Percentiles rank a stretch among this genome's conserved stretches.
phyloP scores from a whole-genome alignment of 2,113 vertebrate genomes.

The Brachionichthys hirsutus region DNA sequence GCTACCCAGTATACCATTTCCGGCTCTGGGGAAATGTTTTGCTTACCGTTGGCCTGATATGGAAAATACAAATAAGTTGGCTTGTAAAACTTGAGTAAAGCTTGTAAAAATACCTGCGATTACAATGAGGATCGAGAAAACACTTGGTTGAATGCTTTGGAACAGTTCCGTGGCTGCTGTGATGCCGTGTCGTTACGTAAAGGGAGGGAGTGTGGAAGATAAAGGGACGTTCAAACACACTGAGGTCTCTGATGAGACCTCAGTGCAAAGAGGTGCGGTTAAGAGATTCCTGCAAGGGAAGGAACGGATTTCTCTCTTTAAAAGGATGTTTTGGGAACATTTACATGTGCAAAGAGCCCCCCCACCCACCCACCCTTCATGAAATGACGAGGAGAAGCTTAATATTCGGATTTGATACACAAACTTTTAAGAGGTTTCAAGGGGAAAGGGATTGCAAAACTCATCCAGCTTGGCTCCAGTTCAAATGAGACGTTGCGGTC shows the following conservation, averaged over 20 bases:
- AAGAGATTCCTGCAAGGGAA: constrained; percentile 33
- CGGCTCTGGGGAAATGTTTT: constrained; percentile 69
- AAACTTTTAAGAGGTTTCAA: constrained; percentile 5
- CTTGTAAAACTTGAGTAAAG: constrained; percentile 32
- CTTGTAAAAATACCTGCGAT: constrained; percentile 29
- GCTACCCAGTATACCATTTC: constrained; percentile 68
- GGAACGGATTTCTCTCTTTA: constrained; percentile 13
- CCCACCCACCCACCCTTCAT: too few species aligned
- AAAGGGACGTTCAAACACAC: constrained; percentile 32
- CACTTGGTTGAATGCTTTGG: constrained; percentile 6
- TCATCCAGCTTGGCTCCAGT: constrained; percentile 17
- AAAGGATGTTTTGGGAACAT: constrained; percentile 3
- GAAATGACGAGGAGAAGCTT: constrained; percentile 1
- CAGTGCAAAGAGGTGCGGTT: constrained; percentile 47
- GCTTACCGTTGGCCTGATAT: constrained; percentile 56
- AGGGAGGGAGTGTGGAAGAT: constrained; percentile 16
- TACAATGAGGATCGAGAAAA: constrained; percentile 21
- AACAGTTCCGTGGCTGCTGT: constrained; percentile 22
- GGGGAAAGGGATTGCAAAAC: constrained; percentile 4
- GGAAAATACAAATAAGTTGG: constrained; percentile 52
- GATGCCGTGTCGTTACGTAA: neutral
- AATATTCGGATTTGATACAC: constrained; percentile 2
- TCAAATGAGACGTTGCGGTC: constrained; percentile 22
- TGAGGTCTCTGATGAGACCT: constrained; percentile 25
- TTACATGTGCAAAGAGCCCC: neutral